Evolutionary conservation across 1,140 invertebrate species (phyloP).

Genomic region (Zaprionus camerounensis): DNA sequence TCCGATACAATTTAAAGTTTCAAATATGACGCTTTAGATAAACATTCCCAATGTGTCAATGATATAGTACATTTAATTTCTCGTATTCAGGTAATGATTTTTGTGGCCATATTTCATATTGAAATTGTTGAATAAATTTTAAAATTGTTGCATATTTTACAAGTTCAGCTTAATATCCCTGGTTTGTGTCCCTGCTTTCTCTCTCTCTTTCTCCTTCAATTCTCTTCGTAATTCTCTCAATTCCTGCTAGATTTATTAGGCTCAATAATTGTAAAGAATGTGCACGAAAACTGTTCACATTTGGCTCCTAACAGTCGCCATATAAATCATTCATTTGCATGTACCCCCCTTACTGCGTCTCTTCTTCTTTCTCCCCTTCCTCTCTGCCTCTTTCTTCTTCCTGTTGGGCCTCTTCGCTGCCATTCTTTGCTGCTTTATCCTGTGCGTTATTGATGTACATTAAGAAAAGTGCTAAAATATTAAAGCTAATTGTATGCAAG

Average conservation of each 20-base stretch:
- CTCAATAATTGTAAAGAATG: constrained; percentile 54
- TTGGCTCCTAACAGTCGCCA: constrained; percentile 36
- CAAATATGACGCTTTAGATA: too few relatives aligned
- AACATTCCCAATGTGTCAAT: too few relatives aligned
- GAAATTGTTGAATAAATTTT: too few relatives aligned
- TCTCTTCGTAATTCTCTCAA: constrained; percentile 9
- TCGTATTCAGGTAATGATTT: too few relatives aligned
- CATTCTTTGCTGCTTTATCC: constrained; percentile 16
- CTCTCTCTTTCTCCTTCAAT: neutral
- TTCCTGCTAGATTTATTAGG: constrained; percentile 43
- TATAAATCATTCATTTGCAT: constrained; percentile 55
- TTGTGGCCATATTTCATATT: too few relatives aligned
- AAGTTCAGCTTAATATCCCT: neutral
- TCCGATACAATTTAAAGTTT: too few relatives aligned
- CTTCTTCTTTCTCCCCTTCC: neutral
- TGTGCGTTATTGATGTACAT: constrained; percentile 51
- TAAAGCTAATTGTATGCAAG: constrained; percentile 59
- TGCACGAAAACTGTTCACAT: constrained; percentile 38
- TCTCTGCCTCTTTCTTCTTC: neutral
- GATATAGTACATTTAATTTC: too few relatives aligned
- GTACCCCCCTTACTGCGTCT: neutral
- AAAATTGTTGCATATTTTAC: too few relatives aligned
- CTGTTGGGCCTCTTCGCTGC: neutral
- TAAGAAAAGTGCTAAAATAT: constrained; percentile 56
- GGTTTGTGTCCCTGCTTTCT: neutral